Base-by-base conservation (phyloP, 2,888 invertebrate genomes). In the Suillia variegata region DNA sequence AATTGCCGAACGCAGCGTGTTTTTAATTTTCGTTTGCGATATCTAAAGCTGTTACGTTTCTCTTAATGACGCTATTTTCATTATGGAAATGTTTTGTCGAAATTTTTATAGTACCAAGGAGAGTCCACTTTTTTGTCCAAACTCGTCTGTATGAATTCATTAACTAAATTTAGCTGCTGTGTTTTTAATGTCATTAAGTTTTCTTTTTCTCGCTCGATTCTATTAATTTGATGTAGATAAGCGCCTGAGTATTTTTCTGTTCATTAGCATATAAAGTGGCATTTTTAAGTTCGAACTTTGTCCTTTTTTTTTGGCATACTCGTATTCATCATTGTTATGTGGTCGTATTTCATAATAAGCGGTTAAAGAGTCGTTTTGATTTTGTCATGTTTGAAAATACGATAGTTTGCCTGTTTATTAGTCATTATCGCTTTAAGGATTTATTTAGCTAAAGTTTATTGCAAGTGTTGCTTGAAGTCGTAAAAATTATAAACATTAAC, bases 21-120 rank as follows among this genome's bases (percentile, higher is more conserved):
- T 71, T 71, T 72, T 65, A 68, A 70, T 67, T n/a, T 69, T 70
- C 62, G 42, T 53, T 22, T 47, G 48, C 33, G 51, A 67, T 74
- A 76, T 74, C 74, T 74, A 75, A 74, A 74, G 74, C 76, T 74
- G 76, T 75, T 75, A 50, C 53, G 56, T 75, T 73, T 68, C 66
- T 67, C 71, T 71, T 74, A 76, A 74, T 76, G 70, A 69, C 68
- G 72, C 70, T 72, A 72, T 76, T 74, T 76, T 73, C 70, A 74
- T 76, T 76, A 76, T 69, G 76, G 67, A 74, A 74, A 74, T 76
- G 76, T 72, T 47, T 70, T 67, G 15, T 49, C 26, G 24, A 21
- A 48, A 38, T 56, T 56, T 62, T 33, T 56, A 48, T 53, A 26
- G 69, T 71, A 67, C 38, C 4, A 54, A 50, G 54, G 54, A 31